A percentile compares a stretch with the other conserved stretches of the same genome.
Evolutionary conservation across 2,888 invertebrate genomes (phyloP).

Genomic region (Xestia ashworthii): DNA sequence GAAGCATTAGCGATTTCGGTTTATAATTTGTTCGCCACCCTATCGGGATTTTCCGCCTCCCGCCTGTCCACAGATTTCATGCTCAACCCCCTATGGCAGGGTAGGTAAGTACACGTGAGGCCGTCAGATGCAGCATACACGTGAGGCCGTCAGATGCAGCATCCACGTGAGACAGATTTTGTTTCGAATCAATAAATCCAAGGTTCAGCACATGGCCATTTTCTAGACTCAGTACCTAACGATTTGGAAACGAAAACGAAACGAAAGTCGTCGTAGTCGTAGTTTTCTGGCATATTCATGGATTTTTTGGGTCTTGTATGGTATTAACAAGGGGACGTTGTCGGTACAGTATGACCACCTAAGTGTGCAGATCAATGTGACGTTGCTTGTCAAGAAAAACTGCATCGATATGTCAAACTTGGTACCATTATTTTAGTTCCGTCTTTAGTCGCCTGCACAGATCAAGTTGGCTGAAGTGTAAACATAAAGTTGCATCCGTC

Average conservation of each 20-base stretch:
- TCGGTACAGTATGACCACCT: not conserved
- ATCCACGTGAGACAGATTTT: slow-evolving; percentile 67
- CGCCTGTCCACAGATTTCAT: slow-evolving; percentile 15
- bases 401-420: not conserved
- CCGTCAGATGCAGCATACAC: slow-evolving; percentile 56
- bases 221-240: not conserved
- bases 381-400: not conserved
- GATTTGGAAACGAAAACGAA: not conserved
- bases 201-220: slow-evolving; percentile 44
- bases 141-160: slow-evolving; percentile 64
- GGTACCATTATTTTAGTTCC: not conserved
- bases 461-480: not conserved
- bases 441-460: not conserved
- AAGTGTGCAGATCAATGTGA: not conserved
- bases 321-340: not conserved
- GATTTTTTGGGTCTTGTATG: not conserved
- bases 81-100: slow-evolving; percentile 2
- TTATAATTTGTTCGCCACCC: slow-evolving; percentile 6
- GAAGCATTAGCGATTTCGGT: slow-evolving; percentile 13
- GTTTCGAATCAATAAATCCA: slow-evolving; percentile 71
- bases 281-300: not conserved
- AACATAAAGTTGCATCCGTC: not conserved
- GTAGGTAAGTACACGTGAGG: slow-evolving; percentile 46
- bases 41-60: slow-evolving; percentile 6
- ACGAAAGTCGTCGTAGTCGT: too few relatives aligned